Base-by-base conservation (phyloP, 2,797 vertebrate genomes). In the Perodicticus potto region DNA sequence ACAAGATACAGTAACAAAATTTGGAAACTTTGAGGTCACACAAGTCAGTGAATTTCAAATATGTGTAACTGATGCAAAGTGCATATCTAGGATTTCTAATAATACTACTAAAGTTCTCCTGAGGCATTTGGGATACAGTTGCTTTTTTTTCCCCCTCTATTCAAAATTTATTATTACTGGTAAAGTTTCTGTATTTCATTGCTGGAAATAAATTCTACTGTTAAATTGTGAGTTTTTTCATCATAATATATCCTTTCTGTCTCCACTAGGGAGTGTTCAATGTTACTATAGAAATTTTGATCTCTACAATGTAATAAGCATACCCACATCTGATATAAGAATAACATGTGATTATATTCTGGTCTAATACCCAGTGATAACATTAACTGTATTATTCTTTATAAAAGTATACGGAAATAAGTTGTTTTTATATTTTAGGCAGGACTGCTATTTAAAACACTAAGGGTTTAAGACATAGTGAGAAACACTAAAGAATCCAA, bases 401-500 rank as follows among this genome's bases (percentile, higher is more conserved):
- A 25, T 93, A 96, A 85, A 86, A 83, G 32, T 86, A 27, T 57
- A 86, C 7, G 83, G 29, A 94, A 96, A 78, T 84, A 91, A 81
- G 22, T 76, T 95, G 93, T 86, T 87, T 83, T 88, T 80, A 70
- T 83, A 74, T 84, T 72, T 29, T 65, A 90, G 61, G 65, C 10
- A 97, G 13, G 95, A 82, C 65, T 61, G 53, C 32, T 93, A 84
- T 86, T 93, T 95, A 80, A 95, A 94, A 53, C 25, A 86, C 29
- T 86, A 55, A 74, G 27, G 22, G 19, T 92, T 91, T 95, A 88
- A 95, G 29, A 83, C 29, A 86, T 34, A 86, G 32, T 72, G 34
- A 57, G 55, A 94, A 93, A 69, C 40, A 92, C 70, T 86, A 95
- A 96, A 96, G 92, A 88, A 78, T 43, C 61, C 72, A 94, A 22